A percentile compares a stretch with the other conserved stretches of the same genome.
These are phyloP conservation scores for Drosophila melanica DNA, from an alignment of 1,140 invertebrate genomes.

Conservation along the genomic window DNA sequence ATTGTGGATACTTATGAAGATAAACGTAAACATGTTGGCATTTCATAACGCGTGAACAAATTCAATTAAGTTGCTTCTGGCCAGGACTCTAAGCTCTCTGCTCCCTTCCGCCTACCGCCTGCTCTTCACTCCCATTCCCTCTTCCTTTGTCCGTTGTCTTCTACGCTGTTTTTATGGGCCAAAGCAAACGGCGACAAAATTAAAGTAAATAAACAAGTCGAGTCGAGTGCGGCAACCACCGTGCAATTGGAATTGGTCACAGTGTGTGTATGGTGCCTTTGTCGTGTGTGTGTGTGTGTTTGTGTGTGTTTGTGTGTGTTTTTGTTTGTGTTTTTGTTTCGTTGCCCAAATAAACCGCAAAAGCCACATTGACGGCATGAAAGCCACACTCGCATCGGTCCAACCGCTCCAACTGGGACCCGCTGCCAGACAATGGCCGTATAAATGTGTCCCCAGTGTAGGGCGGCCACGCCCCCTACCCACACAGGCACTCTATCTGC, in stretches of 20 bases:
- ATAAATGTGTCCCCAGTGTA: constrained; percentile 61
- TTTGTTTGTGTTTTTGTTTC: constrained; percentile 46
- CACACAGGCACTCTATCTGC: background rate
- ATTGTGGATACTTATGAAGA: constrained; percentile 25
- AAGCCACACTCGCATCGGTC: constrained; percentile 51
- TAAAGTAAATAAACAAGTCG: constrained; percentile 78
- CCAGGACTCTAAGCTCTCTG: background rate
- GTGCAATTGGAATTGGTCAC: constrained; percentile 74
- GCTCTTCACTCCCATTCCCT: no score
- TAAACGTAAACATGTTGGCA: constrained; percentile 50
- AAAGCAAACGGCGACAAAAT: constrained; percentile 66
- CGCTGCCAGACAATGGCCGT: constrained; percentile 67
- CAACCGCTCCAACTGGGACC: constrained; percentile 20
- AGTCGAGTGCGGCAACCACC: constrained; percentile 10
- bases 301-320: constrained; percentile 40
- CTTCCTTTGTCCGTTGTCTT: constrained; percentile 17
- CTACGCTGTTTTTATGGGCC: constrained; percentile 60
- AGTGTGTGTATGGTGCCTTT: constrained; percentile 35
- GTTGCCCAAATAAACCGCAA: constrained; percentile 68
- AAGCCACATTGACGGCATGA: constrained; percentile 49
- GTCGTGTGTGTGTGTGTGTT: constrained; percentile 14
- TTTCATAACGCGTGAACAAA: constrained; percentile 79
- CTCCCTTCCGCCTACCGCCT: background rate
- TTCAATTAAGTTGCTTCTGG: constrained; percentile 68
- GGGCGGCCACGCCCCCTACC: constrained; percentile 16